Evolutionary conservation across 2,113 vertebrate species (phyloP), one percentile per base, ranked within the genome.

Genomic region (Bubo scandiacus): DNA sequence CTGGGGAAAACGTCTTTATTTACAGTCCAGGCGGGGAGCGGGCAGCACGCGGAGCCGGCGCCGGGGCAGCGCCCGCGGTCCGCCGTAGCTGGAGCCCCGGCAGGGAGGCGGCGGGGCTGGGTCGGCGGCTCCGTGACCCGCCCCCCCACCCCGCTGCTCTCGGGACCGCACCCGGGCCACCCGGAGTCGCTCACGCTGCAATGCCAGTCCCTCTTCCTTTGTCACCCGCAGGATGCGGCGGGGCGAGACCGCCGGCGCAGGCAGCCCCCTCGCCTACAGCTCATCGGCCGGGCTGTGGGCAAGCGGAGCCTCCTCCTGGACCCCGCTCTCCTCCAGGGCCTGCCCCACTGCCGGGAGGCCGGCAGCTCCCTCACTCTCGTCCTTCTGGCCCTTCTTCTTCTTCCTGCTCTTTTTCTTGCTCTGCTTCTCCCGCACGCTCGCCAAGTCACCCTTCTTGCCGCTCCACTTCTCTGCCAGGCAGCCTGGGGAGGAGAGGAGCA

Each of bases 391-490:
- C 13, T 96, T 81, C 51, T 98, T 98, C 68, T 98, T 98, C 94
- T 97, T 98, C 83, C 91, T 43, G 1, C 97, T 98, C 96, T 98
- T 99, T 93, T 98, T 98, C 95, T 98, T 98, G 52, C 98, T 97
- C 77, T 98, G 98, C 94, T 99, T 99, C 80, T 98, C 98, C 4
- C 97, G 95, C 1, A 79, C 20, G 1, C 98, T 96, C 0, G 98
- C 99, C 18, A 86, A 85, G 88, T 99, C 99, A 8, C 99, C 99
- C 91, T 99, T 99, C 97, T 98, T 99, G 95, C 96, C 98, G 0
- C 54, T 70, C 99, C 99, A 99, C 27, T 91, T 91, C 86, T 98
- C 98, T 25, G 95, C 68, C 86, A 98, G 96, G 94, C 98, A 98
- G 94, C 98, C 98, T 98, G 87, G 15, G 42, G 43, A 61, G 57